Evolutionary conservation across 2,113 vertebrate genomes (phyloP).

Genomic region (Syngnathus typhle): DNA sequence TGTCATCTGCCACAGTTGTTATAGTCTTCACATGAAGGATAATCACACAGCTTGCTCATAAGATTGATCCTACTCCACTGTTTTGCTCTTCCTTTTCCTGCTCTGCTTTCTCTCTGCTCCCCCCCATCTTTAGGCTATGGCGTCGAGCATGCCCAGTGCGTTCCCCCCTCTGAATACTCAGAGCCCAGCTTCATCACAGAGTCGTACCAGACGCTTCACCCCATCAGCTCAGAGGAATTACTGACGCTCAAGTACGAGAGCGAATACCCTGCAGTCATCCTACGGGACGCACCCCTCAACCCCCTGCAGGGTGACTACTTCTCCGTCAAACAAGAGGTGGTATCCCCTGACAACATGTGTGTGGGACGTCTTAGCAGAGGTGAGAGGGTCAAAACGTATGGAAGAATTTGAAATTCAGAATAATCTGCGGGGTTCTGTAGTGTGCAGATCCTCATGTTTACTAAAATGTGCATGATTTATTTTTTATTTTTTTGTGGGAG

Average conservation of each 20-base stretch:
- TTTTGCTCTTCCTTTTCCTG: slow-evolving; percentile 19
- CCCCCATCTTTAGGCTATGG: slow-evolving; percentile 79
- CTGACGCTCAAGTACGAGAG: slow-evolving; percentile 96
- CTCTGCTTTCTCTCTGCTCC: slow-evolving; percentile 26
- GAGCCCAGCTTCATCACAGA: slow-evolving; percentile 99
- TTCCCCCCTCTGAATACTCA: slow-evolving; percentile 95
- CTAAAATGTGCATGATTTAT: neutral
- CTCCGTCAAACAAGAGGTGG: slow-evolving; percentile 93
- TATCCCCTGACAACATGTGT: slow-evolving; percentile 97
- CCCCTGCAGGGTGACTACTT: slow-evolving; percentile 88
- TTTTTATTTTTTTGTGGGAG: slow-evolving; percentile 3
- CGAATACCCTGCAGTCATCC: slow-evolving; percentile 85
- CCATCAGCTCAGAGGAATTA: slow-evolving; percentile 96
- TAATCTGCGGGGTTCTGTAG: neutral
- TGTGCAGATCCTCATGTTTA: neutral
- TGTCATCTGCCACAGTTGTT: slow-evolving; percentile 7
- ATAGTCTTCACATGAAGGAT: slow-evolving; percentile 20
- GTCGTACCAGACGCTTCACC: slow-evolving; percentile 97
- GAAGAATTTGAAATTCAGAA: neutral
- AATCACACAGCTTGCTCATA: slow-evolving; percentile 13
- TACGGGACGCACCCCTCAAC: slow-evolving; percentile 82
- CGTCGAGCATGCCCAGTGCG: slow-evolving; percentile 95
- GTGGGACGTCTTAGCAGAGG: slow-evolving; percentile 94
- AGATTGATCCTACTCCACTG: slow-evolving; percentile 24
- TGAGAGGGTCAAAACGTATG: slow-evolving; percentile 55